Evolutionary conservation across 2,888 invertebrate species (phyloP).

Genomic region (Rhyacophila evoluta): DNA sequence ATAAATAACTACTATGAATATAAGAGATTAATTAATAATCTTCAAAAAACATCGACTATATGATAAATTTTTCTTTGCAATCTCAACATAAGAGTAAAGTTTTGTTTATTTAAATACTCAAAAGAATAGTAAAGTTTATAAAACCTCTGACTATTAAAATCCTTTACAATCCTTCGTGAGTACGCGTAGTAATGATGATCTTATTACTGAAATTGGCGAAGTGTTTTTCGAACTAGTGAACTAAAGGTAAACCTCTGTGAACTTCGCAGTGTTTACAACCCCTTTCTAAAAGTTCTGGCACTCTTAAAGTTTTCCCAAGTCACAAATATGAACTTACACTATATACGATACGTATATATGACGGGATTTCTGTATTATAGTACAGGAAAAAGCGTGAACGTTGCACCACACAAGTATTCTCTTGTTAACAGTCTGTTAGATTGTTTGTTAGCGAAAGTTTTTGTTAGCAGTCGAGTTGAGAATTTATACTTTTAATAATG

Average conservation of each 20-base stretch:
- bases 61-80: neutral
- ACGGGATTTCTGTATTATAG: too few species aligned
- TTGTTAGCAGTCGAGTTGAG: slow-evolving; percentile 36
- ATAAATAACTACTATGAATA: too few species aligned
- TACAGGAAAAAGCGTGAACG: neutral
- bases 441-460: slow-evolving; percentile 27
- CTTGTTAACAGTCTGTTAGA: neutral
- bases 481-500: slow-evolving; percentile 46
- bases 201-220: neutral
- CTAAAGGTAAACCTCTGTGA: neutral
- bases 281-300: neutral
- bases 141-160: neutral
- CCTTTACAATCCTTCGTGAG: neutral
- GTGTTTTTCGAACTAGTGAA: neutral
- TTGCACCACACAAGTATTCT: neutral
- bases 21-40: neutral
- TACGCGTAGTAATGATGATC: neutral
- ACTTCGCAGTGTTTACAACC: neutral
- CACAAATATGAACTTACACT: neutral
- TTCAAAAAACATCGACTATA: too few species aligned
- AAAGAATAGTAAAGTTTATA: neutral
- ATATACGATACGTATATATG: too few species aligned
- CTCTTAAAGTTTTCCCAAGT: neutral
- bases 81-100: neutral
- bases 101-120: neutral